phyloP scores from a whole-genome alignment of 2,113 vertebrate genomes.

The Notarius quadriscutis region DNA sequence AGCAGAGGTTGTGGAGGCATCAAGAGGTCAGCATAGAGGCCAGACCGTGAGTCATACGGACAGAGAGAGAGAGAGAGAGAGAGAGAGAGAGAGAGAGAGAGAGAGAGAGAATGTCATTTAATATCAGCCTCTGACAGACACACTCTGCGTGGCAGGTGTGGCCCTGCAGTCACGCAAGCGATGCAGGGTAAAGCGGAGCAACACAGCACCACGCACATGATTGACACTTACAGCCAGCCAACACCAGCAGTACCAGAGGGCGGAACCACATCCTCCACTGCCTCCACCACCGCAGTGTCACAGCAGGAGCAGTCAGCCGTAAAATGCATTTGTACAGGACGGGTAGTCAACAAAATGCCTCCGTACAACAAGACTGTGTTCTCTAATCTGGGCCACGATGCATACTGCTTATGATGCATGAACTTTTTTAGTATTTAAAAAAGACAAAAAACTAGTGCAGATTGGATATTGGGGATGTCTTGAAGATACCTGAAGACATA shows the following conservation, averaged over 20 bases:
- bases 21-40: slow-evolving; percentile 12
- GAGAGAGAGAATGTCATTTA: slow-evolving; percentile 66
- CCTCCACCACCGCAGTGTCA: slow-evolving; percentile 23
- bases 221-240: slow-evolving; percentile 45
- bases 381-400: neutral
- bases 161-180: slow-evolving; percentile 66
- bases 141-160: slow-evolving; percentile 72
- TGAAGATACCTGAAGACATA: neutral
- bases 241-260: slow-evolving; percentile 39
- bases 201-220: slow-evolving; percentile 58
- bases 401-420: neutral
- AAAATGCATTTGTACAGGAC: slow-evolving; percentile 24
- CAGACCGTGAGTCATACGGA: slow-evolving; percentile 25
- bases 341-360: slow-evolving; percentile 14
- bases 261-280: slow-evolving; percentile 25
- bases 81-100: slow-evolving; percentile 31
- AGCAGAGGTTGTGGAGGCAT: slow-evolving; percentile 17
- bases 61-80: neutral
- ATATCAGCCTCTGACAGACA: slow-evolving; percentile 63
- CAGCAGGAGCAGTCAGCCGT: slow-evolving; percentile 22
- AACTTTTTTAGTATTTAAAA: neutral
- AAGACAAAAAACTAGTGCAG: neutral
- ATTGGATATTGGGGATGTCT: neutral
- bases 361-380: neutral
- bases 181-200: slow-evolving; percentile 32